phyloP scores from a whole-genome alignment of 2,113 vertebrate species.

The Psilopsiagon aymara region DNA sequence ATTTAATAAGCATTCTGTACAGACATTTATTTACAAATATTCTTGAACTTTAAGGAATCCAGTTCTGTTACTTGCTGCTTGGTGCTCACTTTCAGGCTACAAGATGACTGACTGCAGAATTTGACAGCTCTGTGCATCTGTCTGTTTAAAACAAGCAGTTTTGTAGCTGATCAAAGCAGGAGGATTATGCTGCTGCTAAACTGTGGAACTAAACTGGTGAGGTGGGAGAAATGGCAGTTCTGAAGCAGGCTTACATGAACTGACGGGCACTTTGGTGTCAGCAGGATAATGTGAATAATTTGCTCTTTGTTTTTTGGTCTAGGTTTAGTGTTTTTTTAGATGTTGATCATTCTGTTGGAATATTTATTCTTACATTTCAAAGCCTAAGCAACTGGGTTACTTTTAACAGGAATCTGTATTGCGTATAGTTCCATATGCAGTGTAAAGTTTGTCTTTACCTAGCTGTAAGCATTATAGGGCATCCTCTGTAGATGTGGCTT shows the following conservation, averaged over 20 bases:
- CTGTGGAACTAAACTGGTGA: background rate
- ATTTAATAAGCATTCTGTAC: background rate
- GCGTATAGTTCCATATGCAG: background rate
- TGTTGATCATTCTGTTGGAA: background rate
- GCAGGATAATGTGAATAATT: background rate
- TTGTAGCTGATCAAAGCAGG: slow-evolving; percentile 31
- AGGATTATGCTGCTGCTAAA: slow-evolving; percentile 3
- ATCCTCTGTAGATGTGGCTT: background rate
- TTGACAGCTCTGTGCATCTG: background rate
- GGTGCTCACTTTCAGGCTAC: background rate
- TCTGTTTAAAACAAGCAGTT: background rate
- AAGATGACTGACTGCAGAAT: background rate
- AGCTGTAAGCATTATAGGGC: background rate
- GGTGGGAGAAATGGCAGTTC: background rate
- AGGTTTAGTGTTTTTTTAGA: background rate
- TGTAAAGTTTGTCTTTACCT: background rate
- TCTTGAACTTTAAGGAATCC: background rate
- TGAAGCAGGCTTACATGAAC: slow-evolving; percentile 8
- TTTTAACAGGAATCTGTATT: background rate
- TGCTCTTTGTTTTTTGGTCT: background rate
- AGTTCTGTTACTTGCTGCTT: background rate
- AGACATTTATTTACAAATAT: background rate
- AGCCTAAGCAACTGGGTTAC: background rate
- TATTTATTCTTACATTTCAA: background rate
- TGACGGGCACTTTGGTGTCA: background rate